Percentiles rank a stretch among this genome's conserved stretches.
phyloP scores from a whole-genome alignment of 64 coral and sea anemone species.

The Dendronephthya gigantea region DNA sequence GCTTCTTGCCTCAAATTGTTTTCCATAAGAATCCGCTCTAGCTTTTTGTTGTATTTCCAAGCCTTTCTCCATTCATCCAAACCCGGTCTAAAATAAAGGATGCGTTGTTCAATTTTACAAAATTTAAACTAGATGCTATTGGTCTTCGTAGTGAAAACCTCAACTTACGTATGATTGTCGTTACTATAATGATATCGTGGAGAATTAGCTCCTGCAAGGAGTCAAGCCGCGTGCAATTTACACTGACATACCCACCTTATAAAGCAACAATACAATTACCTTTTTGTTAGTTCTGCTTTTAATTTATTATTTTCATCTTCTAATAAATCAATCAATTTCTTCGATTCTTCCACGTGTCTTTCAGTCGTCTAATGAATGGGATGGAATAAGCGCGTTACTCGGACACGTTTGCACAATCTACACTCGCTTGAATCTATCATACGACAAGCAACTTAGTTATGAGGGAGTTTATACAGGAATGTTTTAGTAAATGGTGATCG shows the following conservation, averaged over 20 bases:
- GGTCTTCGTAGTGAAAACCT: too few relatives aligned
- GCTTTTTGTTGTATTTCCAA: constrained; percentile 79
- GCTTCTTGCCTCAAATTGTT: constrained; percentile 67
- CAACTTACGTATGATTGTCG: too few relatives aligned
- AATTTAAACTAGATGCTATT: too few relatives aligned
- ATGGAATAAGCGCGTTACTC: neutral
- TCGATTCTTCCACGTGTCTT: neutral
- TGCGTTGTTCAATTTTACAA: too few relatives aligned
- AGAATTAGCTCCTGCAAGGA: too few relatives aligned
- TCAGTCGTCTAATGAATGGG: neutral
- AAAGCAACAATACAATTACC: neutral
- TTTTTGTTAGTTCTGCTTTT: constrained; percentile 1
- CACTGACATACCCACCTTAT: neutral
- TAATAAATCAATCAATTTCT: constrained; percentile 5
- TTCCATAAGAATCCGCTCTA: constrained; percentile 71
- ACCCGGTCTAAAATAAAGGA: constrained; percentile 39
- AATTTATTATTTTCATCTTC: constrained; percentile 12
- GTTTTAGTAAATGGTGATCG: too few relatives aligned
- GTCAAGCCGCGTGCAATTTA: too few relatives aligned
- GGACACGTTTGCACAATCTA: neutral
- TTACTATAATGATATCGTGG: too few relatives aligned
- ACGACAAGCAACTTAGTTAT: too few relatives aligned
- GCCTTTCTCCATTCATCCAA: constrained; percentile 72
- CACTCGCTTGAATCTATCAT: too few relatives aligned
- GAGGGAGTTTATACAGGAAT: too few relatives aligned